Evolutionary conservation across 1,140 invertebrate species (phyloP), one percentile per base, ranked within the genome.

Genomic region (Zaprionus vittiger): DNA sequence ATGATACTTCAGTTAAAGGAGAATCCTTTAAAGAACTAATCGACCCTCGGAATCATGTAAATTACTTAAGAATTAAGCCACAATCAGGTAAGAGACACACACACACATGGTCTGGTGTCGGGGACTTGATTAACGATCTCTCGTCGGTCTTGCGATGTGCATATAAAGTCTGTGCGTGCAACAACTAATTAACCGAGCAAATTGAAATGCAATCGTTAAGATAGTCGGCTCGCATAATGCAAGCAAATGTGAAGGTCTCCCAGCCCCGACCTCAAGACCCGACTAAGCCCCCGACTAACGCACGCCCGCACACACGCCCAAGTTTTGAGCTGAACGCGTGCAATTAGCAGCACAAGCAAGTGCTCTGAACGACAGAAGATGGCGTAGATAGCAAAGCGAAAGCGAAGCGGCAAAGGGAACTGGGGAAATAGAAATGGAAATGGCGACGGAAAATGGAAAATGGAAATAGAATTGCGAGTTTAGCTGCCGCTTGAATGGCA

Each of bases 181-280:
- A 34, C 28, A 57, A 26, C 38, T 64, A 56, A 63, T 71, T 56
- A 72, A 72, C 26, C 55, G 20, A 6, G 15, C 38, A 52, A 73
- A 67, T 65, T 74, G 31, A 76, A 67, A 76, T 64, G 28, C 64
- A 61, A 22, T 49, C 52, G 57, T 73, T 78, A 78, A 67, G 76
- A 78, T 67, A 68, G 57, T 37, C 59, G 47, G 34, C 57, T 62
- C 20, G 17, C 70, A 59, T 72, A 60, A 73, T 80, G 73, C 81
- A 62, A 83, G 68, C 64, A 83, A 83, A 80, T 77, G 66, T 49
- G 56, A 65, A 65, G 65, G 41, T 77, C 83, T 77, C 61, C 11
- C 12, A 14, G 15, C 47, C n/a, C 47, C 20, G 4, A 11, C 22
- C 34, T 7, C 17, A 6, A 11, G 12, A 9, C 52, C 52, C 4